Evolutionary conservation across 2,797 vertebrate genomes (phyloP), one percentile per base, ranked within the genome.

Genomic region (Megalops cyprinoides): DNA sequence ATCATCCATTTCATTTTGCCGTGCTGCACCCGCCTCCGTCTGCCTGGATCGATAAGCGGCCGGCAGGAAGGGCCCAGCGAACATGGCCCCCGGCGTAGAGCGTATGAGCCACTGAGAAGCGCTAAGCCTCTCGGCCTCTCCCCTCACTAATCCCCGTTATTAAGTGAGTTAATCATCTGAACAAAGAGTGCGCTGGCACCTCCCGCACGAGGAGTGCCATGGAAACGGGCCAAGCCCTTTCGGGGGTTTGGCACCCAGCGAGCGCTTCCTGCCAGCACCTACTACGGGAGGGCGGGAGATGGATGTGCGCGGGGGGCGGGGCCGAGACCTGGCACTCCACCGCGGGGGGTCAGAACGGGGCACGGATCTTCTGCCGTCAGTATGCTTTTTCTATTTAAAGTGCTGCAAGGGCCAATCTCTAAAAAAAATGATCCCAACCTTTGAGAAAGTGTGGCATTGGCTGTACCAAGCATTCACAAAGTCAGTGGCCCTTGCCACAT

Each of bases 161-260:
- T 80, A 80, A 80, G 79, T 51, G 73, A 80, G 79, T 80, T 80
- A 74, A 76, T 80, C 79, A 60, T 80, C 71, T 75, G 55, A 75
- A 76, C 71, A 62, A 75, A 73, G 73, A 62, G 53, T 25, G 58
- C 79, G 51, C 46, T 62, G 79, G 73, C 79, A 80, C 71, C 71
- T 80, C 71, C 71, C 49, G 53, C 20, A 62, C 69, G 73, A 76
- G 55, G 56, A 76, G 79, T 39, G 56, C 37, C 56, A 20, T 75
- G 79, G 79, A 60, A 23, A 42, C 28, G 15, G 46, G 79, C 79
- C 79, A 74, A 46, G 42, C 78, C 1, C 28, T 65, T 51, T 69
- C 46, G 10, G 67, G 67, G 44, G n/a, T 23, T 58, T 79, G 78
- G 78, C 78, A 73, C n/a, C 65, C 25, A 23, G 28, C 12, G 20